phyloP scores from a whole-genome alignment of 2,797 vertebrate species.

The Eleutherodactylus coqui region DNA sequence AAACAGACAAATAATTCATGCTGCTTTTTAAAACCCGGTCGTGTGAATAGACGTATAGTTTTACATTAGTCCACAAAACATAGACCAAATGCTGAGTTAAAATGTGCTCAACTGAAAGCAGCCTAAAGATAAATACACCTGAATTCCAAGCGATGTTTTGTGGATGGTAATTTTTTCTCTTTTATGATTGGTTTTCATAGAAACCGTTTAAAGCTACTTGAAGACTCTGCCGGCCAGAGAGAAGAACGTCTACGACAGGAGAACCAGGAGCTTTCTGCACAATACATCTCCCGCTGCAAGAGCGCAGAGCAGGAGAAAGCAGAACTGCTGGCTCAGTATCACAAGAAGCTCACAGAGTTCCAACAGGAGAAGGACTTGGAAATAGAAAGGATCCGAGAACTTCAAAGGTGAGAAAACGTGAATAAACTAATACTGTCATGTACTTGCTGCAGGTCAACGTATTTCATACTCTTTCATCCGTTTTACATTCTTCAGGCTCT shows the following conservation, averaged over 20 bases:
- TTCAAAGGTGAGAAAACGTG: conserved; percentile 81
- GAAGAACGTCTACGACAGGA: conserved; percentile 77
- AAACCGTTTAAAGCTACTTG: conserved; percentile 79
- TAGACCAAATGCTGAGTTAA: no score
- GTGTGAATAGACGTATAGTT: no score
- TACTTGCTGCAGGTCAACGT: background rate
- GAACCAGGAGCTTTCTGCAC: conserved; percentile 79
- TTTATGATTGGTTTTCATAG: conserved; percentile 56
- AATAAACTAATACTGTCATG: background rate
- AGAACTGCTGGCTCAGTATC: conserved; percentile 82
- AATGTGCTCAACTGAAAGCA: no score
- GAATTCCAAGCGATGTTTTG: background rate
- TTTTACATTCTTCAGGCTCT: conserved; percentile 73
- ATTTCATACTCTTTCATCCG: no score
- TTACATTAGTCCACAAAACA: no score
- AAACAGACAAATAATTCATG: no score
- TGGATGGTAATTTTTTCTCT: background rate
- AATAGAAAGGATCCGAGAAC: conserved; percentile 82
- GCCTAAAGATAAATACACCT: no score
- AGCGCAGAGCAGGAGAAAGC: conserved; percentile 76
- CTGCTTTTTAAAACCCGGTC: no score
- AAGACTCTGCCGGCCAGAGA: conserved; percentile 79
- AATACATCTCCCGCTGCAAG: conserved; percentile 71
- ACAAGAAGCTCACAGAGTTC: conserved; percentile 76
- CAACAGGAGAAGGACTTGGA: conserved; percentile 82